Conservation (phyloP, 2,888 invertebrate species). For the Yponomeuta evonymella region DNA sequence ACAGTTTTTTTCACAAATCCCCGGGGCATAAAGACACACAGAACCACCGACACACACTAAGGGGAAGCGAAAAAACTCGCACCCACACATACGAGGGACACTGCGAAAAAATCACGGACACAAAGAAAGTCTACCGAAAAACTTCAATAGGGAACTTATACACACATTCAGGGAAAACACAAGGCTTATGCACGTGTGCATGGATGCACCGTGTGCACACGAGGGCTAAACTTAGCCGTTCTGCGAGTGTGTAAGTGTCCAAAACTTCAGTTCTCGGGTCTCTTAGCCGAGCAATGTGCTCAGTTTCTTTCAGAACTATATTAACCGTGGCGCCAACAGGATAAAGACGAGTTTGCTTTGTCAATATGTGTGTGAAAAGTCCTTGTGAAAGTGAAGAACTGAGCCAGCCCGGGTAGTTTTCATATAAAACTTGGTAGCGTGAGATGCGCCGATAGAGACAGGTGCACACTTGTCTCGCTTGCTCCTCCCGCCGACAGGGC, state of each 20-base stretch:
- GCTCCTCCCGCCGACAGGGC: slow-evolving; percentile 63
- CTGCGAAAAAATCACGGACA: slow-evolving; percentile 74
- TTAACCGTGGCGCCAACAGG: slow-evolving; percentile 18
- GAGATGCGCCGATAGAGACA: slow-evolving; percentile 59
- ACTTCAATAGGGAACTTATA: slow-evolving; percentile 71
- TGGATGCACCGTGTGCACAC: slow-evolving; percentile 53
- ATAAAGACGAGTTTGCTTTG: slow-evolving; percentile 6
- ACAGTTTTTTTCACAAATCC: slow-evolving; percentile 69
- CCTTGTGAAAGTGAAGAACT: slow-evolving; percentile 29
- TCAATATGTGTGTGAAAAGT: slow-evolving; percentile 22
- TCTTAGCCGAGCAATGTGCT: slow-evolving; percentile 26
- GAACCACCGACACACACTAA: slow-evolving; percentile 47
- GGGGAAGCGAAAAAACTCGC: slow-evolving; percentile 72
- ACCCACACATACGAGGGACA: slow-evolving; percentile 59
- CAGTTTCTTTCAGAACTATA: slow-evolving; percentile 21
- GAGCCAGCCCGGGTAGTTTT: slow-evolving; percentile 72
- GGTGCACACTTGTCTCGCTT: slow-evolving; percentile 40
- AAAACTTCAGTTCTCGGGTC: slow-evolving; percentile 49
- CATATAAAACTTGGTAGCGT: slow-evolving; percentile 68
- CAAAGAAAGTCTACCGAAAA: slow-evolving; percentile 73
- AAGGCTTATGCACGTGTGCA: slow-evolving; percentile 57
- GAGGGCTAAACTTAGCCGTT: slow-evolving; percentile 65
- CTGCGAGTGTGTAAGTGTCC: slow-evolving; percentile 50
- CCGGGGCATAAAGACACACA: slow-evolving; percentile 67
- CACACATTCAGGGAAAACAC: slow-evolving; percentile 38